Conservation (phyloP, 2,888 invertebrate genomes). For the Chrysomela aeneicollis region DNA sequence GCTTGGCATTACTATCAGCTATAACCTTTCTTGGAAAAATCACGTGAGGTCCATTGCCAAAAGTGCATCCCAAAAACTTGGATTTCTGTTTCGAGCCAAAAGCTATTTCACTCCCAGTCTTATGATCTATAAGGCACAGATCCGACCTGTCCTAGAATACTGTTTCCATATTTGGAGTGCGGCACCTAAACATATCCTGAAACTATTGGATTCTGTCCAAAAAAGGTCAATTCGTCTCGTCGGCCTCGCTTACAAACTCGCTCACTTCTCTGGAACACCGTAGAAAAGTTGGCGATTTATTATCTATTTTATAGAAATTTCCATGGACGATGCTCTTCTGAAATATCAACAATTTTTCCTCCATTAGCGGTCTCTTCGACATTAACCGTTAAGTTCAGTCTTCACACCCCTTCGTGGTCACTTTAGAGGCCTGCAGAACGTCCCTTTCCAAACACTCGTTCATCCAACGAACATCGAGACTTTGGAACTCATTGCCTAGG, state of each 20-base stretch:
- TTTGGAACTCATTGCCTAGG: not conserved
- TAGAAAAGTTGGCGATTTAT: conserved; percentile 22
- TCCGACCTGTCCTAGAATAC: conserved; percentile 4
- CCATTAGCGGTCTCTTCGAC: not conserved
- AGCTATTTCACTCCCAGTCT: conserved; percentile 2
- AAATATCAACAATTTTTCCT: conserved; percentile 8
- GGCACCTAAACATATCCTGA: not conserved
- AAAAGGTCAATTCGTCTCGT: not conserved
- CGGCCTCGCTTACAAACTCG: conserved; percentile 1
- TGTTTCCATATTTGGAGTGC: conserved; percentile 2
- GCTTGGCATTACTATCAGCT: not conserved
- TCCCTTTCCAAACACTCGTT: not conserved
- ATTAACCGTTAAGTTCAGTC: not conserved
- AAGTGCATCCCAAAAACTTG: conserved; percentile 7
- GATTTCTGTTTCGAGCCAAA: conserved; percentile 2
- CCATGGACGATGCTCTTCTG: conserved; percentile 1
- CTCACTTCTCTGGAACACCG: conserved; percentile 21
- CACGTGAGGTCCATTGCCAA: conserved; percentile 2
- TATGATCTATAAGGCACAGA: conserved; percentile 7
- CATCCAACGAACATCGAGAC: conserved; percentile 4
- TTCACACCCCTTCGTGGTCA: conserved; percentile 4
- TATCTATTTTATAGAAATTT: conserved; percentile 20
- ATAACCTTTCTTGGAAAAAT: not conserved
- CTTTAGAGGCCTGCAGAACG: not conserved
- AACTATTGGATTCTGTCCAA: not conserved